phyloP scores from a whole-genome alignment of 2,113 vertebrate genomes.

The Camelus dromedarius region DNA sequence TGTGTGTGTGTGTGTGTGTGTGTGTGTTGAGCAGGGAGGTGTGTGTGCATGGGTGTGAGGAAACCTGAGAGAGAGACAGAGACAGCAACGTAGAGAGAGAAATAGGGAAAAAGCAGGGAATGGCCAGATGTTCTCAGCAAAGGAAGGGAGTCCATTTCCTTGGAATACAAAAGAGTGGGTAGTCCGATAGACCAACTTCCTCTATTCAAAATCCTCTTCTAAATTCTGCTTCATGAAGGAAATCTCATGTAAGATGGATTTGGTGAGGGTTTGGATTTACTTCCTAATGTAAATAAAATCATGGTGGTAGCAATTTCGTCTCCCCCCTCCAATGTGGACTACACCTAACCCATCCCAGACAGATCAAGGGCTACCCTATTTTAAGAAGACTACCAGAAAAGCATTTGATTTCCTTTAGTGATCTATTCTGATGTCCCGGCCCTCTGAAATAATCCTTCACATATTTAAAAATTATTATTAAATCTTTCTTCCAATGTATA shows the following conservation, averaged over 20 bases:
- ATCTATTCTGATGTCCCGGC: neutral
- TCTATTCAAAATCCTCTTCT: slow-evolving; percentile 44
- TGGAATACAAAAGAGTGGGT: neutral
- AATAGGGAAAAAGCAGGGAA: no score
- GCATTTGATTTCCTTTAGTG: neutral
- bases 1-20: neutral
- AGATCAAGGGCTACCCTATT: neutral
- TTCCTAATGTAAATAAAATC: slow-evolving; percentile 52
- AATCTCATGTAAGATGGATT: neutral
- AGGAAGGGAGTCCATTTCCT: neutral
- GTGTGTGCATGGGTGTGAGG: neutral
- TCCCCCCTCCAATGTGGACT: neutral
- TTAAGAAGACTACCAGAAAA: neutral
- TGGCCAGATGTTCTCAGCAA: slow-evolving; percentile 2
- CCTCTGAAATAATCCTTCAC: neutral
- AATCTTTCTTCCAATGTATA: neutral
- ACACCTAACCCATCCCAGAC: neutral
- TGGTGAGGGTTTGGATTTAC: slow-evolving; percentile 3
- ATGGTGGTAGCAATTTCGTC: neutral
- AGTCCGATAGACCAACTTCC: neutral
- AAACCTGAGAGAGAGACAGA: neutral
- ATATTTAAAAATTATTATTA: slow-evolving; percentile 1
- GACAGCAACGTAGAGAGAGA: neutral
- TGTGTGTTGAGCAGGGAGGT: neutral
- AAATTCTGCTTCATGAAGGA: slow-evolving; percentile 9